Evolutionary conservation across 2,888 invertebrate genomes (phyloP), one percentile per base, ranked within the genome.

Genomic region (Cinara cedri): DNA sequence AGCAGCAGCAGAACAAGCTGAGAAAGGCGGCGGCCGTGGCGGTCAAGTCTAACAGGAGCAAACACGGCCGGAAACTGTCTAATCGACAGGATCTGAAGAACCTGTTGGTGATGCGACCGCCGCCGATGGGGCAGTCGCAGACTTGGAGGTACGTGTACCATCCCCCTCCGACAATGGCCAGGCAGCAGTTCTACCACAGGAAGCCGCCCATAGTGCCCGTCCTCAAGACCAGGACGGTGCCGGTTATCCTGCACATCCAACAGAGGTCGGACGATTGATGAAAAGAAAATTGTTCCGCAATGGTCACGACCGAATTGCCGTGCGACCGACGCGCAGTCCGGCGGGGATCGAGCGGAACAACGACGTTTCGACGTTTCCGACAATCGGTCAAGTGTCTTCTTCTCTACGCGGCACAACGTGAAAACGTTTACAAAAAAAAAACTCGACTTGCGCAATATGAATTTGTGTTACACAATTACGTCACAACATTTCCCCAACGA

Each of bases 61-160:
- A 78, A 21, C 68, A 78, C 60, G 78, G 49, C 8, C 60, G 81
- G 49, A 72, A 62, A 72, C 49, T 81, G 72, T n/a, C 76, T 62
- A 55, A 66, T 70, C 42, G 81, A 11, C 66, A 82, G 78, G 72
- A 81, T 46, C 42, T 81, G 72, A 70, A 65, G 21, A 72, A 81
- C 19, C 24, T 81, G 68, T 24, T 80, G 63, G 80, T 81, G 13
- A 82, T 82, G 82, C 54, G 81, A 13, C 82, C 82, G n/a, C 82
- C 82, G 14, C 63, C 82, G 0, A n/a, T 81, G 14, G 82, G 81
- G 13, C 82, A 82, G 62, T 42, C 71, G 60, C 74, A 81, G 44
- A 82, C 82, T 14, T 82, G 82, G 82, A 66, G 71, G 14, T 68
- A 72, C 66, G 72, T 72, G 66, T 81, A 70, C 71, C 76, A 26